phyloP scores from a whole-genome alignment of 2,113 vertebrate genomes.

The Boulengeromyrus knoepffleri region DNA sequence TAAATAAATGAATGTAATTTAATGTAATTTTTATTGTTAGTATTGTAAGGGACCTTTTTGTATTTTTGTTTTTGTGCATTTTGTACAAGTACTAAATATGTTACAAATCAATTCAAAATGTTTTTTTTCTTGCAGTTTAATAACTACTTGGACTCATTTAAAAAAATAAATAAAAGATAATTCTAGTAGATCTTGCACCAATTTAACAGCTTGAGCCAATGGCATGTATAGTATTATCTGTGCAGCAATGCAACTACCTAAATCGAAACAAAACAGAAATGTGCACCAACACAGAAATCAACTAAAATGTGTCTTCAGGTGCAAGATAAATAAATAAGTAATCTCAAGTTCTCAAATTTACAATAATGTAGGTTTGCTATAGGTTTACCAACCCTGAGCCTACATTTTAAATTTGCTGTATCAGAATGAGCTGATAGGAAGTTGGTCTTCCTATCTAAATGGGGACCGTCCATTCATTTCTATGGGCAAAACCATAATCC shows the following conservation, averaged over 20 bases:
- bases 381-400: not conserved
- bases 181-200: not conserved
- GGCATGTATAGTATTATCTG: not conserved
- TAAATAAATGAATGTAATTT: not conserved
- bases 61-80: not conserved
- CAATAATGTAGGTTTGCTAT: not conserved
- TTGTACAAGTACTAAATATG: not conserved
- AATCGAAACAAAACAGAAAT: not conserved
- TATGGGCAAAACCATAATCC: too few species aligned
- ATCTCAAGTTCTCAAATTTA: not conserved
- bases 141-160: not conserved
- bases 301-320: not conserved
- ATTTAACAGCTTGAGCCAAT: not conserved
- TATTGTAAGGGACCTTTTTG: not conserved
- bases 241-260: not conserved
- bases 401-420: not conserved
- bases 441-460: too few species aligned
- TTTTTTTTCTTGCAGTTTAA: not conserved
- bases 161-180: not conserved
- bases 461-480: too few species aligned
- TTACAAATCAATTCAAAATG: not conserved
- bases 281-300: not conserved
- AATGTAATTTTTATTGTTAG: not conserved
- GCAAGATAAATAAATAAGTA: not conserved
- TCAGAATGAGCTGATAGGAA: not conserved